Conservation (phyloP, 2,797 vertebrate species). For the Sebastes taczanowskii region DNA sequence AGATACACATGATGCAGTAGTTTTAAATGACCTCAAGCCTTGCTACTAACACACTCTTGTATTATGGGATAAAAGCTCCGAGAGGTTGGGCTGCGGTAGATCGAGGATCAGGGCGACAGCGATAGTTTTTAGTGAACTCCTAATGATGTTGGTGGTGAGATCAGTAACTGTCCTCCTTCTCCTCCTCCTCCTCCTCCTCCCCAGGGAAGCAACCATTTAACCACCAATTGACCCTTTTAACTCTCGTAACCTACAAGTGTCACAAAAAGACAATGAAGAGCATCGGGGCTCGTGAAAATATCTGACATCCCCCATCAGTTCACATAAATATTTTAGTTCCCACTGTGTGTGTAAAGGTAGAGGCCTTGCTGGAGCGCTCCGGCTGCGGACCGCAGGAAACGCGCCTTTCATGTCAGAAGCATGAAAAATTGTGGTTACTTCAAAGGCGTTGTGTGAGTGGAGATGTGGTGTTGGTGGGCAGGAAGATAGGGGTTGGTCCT, state of each 20-base stretch:
- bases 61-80: not conserved
- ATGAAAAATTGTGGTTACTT: constrained; percentile 38
- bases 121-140: not conserved
- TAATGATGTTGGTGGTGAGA: not conserved
- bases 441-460: constrained; percentile 38
- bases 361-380: not conserved
- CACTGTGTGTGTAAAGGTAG: constrained; percentile 25
- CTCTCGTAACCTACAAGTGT: constrained; percentile 25
- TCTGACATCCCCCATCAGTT: constrained; percentile 25
- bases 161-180: not conserved
- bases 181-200: not conserved
- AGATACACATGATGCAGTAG: not conserved
- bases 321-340: constrained; percentile 61
- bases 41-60: not conserved
- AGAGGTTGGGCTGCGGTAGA: not conserved
- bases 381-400: constrained; percentile 31
- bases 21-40: not conserved
- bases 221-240: constrained; percentile 43
- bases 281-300: constrained; percentile 7
- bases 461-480: constrained; percentile 9
- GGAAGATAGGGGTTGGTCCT: not conserved
- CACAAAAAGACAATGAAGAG: constrained; percentile 28
- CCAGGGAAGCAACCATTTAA: constrained; percentile 11
- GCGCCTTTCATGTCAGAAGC: constrained; percentile 36
- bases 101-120: not conserved